Evolutionary conservation across 2,888 invertebrate genomes (phyloP).

Genomic region (Petrolisthes manimaculis): DNA sequence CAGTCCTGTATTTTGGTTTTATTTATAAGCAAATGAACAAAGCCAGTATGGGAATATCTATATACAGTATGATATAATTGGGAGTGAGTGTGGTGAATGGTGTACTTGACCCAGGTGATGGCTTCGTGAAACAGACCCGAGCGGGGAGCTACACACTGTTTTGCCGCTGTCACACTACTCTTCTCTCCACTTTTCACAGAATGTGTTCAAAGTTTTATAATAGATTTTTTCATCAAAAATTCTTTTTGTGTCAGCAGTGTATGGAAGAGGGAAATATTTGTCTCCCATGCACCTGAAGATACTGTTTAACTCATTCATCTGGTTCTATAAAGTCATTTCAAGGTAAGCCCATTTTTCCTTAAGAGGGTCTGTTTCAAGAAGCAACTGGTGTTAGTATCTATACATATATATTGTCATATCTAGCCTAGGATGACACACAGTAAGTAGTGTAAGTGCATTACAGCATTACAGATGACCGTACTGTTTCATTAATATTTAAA

Average conservation of each 20-base stretch:
- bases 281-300: conserved; percentile 50
- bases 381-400: conserved; percentile 41
- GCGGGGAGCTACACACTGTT: conserved; percentile 55
- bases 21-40: too few species aligned
- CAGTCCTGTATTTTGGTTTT: too few species aligned
- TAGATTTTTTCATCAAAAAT: conserved; percentile 13
- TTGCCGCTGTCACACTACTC: conserved; percentile 52
- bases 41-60: background rate
- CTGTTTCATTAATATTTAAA: conserved; percentile 19
- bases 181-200: conserved; percentile 10
- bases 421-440: conserved; percentile 23
- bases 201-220: conserved; percentile 16
- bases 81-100: background rate
- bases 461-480: conserved; percentile 34
- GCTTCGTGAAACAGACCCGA: conserved; percentile 63
- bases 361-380: conserved; percentile 63
- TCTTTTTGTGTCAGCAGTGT: conserved; percentile 49
- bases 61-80: background rate
- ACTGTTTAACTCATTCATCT: conserved; percentile 41
- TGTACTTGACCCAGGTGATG: conserved; percentile 23
- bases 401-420: background rate
- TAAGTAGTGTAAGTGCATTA: conserved; percentile 33
- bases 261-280: conserved; percentile 46
- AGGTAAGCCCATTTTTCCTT: conserved; percentile 58
- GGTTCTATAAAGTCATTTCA: conserved; percentile 48